A percentile compares a stretch with the other conserved stretches of the same genome.
Conservation (phyloP, 2,888 invertebrate genomes). For the Sphaerophoria rueppellii region DNA sequence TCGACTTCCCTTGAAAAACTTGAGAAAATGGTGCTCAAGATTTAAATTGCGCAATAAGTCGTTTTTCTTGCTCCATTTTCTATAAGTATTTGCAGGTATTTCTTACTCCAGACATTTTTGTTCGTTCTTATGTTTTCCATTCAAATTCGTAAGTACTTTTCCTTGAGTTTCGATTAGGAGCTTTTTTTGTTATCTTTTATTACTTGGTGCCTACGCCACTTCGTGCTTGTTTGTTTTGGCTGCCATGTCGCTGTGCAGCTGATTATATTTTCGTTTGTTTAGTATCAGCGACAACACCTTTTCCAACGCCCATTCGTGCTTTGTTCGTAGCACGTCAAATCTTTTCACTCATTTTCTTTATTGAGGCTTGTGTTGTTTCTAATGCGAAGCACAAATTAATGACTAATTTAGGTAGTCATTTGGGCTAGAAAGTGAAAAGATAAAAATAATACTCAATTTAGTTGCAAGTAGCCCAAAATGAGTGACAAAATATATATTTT, state of each 20-base stretch:
- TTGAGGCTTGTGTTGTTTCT: background rate
- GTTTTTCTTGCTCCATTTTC: slow-evolving; percentile 1
- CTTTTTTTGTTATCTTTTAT: slow-evolving; percentile 4
- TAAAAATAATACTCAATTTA: too few species aligned
- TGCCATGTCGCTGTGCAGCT: background rate
- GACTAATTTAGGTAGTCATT: too few species aligned
- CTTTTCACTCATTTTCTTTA: background rate
- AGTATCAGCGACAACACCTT: slow-evolving; percentile 37
- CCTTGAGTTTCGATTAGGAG: background rate
- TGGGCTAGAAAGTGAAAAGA: too few species aligned
- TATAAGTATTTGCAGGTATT: background rate
- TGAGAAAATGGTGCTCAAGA: background rate
- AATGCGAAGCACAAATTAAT: too few species aligned
- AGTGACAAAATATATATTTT: too few species aligned
- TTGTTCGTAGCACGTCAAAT: background rate
- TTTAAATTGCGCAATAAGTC: slow-evolving; percentile 27
- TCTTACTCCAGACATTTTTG: background rate
- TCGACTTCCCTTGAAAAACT: background rate
- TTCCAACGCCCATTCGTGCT: slow-evolving; percentile 31
- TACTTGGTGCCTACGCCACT: too few species aligned
- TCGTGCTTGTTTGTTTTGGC: too few species aligned
- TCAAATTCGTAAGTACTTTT: background rate
- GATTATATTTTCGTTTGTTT: slow-evolving; percentile 37
- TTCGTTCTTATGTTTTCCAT: background rate
- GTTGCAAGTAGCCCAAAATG: too few species aligned